Conservation (phyloP, 2,888 invertebrate species). For the Eupithecia vulgata region DNA sequence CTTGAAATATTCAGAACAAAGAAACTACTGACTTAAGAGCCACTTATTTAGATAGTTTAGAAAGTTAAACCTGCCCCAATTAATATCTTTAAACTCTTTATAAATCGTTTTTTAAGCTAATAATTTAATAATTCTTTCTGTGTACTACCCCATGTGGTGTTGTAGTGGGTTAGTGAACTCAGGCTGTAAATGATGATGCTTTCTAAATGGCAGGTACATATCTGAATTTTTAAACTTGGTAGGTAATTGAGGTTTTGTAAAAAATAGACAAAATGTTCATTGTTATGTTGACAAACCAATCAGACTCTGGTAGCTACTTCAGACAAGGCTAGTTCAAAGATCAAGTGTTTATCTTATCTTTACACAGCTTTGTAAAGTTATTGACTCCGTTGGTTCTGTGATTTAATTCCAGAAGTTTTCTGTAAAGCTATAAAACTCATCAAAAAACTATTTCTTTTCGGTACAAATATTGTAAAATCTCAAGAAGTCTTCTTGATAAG, state of each 20-base stretch:
- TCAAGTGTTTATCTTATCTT: slow-evolving; percentile 44
- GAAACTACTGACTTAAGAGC: not conserved
- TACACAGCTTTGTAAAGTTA: slow-evolving; percentile 15
- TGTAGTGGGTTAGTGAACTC: not conserved
- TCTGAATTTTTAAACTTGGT: not conserved
- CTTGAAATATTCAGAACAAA: not conserved
- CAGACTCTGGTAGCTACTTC: slow-evolving; percentile 10
- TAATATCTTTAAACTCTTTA: not conserved
- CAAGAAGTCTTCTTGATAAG: too few relatives aligned
- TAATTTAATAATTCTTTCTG: not conserved
- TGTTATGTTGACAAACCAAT: slow-evolving; percentile 21
- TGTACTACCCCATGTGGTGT: too few relatives aligned
- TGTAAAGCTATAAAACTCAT: too few relatives aligned
- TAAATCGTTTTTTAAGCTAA: not conserved
- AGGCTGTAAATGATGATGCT: not conserved
- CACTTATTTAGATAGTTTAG: not conserved
- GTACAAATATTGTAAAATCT: too few relatives aligned
- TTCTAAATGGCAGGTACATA: not conserved
- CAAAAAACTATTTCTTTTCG: too few relatives aligned
- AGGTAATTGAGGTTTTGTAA: not conserved
- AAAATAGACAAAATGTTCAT: not conserved
- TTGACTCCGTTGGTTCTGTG: not conserved
- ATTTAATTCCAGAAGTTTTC: not conserved
- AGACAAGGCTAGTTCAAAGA: slow-evolving; percentile 37
- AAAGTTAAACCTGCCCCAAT: not conserved